Percentiles rank a stretch among this genome's conserved stretches.
These are phyloP conservation scores for Poeciliopsis presidionis DNA, from an alignment of 2,797 vertebrate species.

Conservation along the genomic window DNA sequence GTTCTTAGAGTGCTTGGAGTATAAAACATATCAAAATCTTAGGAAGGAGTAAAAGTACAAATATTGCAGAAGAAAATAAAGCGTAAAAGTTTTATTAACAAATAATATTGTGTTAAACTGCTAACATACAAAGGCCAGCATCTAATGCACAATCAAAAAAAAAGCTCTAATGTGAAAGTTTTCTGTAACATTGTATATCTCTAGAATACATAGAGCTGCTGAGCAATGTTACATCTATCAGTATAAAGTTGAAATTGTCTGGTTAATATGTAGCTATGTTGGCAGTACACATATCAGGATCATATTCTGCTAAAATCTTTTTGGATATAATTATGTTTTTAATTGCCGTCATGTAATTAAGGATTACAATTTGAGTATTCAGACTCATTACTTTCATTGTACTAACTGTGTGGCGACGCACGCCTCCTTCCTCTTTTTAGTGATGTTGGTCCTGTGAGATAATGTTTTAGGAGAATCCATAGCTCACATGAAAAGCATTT, in stretches of 20 bases:
- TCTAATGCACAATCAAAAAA: conserved; percentile 8
- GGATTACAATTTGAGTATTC: neutral
- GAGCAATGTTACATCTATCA: conserved; percentile 7
- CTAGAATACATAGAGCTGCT: conserved; percentile 40
- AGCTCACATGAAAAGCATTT: conserved; percentile 17
- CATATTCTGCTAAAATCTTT: neutral
- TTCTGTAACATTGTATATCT: neutral
- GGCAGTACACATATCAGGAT: neutral
- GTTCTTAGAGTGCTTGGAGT: conserved; percentile 25
- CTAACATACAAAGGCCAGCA: conserved; percentile 13
- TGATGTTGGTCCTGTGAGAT: conserved; percentile 5
- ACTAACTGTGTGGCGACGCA: neutral
- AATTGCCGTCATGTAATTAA: neutral
- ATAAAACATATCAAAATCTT: conserved; percentile 31
- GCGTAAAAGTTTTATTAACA: conserved; percentile 8
- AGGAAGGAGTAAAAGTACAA: conserved; percentile 14
- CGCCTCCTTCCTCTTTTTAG: neutral
- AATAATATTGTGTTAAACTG: neutral
- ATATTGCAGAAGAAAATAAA: conserved; percentile 1
- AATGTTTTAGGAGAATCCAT: neutral
- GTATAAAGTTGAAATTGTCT: conserved; percentile 2
- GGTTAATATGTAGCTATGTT: neutral
- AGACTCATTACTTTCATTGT: neutral
- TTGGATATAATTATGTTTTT: neutral
- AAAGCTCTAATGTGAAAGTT: neutral